Percentiles rank a stretch among this genome's conserved stretches.
Evolutionary conservation across 2,113 vertebrate genomes (phyloP).

Genomic region (Microcebus lehilahytsara): DNA sequence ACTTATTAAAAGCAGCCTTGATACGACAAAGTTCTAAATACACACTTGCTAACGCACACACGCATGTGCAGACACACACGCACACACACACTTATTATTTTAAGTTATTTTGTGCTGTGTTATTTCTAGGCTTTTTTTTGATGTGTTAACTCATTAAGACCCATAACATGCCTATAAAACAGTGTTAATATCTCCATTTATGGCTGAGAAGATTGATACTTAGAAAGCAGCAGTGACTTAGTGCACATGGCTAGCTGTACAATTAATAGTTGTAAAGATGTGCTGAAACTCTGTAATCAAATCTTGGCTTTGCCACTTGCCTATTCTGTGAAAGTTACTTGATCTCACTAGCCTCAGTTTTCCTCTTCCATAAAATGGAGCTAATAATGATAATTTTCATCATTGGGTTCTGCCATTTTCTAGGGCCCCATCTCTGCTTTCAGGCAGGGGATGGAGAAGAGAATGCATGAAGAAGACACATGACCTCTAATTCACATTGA

Average conservation of each 20-base stretch:
- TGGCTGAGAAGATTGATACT: not conserved
- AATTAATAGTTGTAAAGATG: not conserved
- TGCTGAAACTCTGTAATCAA: not conserved
- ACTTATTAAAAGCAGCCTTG: conserved; percentile 18
- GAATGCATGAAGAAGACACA: rapidly evolving
- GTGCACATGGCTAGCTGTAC: not conserved
- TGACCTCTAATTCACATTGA: not conserved
- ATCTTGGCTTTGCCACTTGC: not conserved
- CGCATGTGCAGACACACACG: rapidly evolving
- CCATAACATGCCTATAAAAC: not conserved
- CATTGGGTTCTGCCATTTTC: not conserved
- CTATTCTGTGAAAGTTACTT: not conserved
- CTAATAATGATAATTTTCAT: not conserved
- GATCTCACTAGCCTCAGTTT: not conserved
- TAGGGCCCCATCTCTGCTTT: not conserved
- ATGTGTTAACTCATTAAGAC: not conserved
- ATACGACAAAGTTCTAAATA: not conserved
- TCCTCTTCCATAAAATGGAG: not conserved
- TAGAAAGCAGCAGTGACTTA: not conserved
- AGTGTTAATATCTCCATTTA: not conserved
- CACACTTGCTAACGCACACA: not conserved
- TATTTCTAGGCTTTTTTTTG: not conserved
- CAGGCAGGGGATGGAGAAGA: not conserved
- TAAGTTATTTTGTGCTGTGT: not conserved
- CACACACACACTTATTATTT: not conserved